Conservation (phyloP, 2,888 invertebrate species). For the Ommatoiulus sabulosus region DNA sequence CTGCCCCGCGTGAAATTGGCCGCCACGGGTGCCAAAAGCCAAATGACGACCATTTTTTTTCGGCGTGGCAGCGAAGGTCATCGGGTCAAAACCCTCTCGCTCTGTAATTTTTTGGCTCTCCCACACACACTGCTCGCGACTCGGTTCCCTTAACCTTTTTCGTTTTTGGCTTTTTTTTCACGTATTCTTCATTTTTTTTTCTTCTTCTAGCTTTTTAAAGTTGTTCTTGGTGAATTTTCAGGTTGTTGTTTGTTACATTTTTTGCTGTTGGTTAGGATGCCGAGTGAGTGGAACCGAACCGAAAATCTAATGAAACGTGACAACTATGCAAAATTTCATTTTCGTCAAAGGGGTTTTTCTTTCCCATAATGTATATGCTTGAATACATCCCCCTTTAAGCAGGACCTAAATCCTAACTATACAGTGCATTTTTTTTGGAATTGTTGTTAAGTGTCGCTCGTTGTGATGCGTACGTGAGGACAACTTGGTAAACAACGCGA, state of each 20-base stretch:
- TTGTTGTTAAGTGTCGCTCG: too few species aligned
- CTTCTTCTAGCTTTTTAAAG: neutral
- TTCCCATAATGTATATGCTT: neutral
- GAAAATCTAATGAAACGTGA: constrained; percentile 34
- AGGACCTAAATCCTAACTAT: too few species aligned
- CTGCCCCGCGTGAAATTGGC: constrained; percentile 34
- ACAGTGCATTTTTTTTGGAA: too few species aligned
- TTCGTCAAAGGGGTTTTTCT: constrained; percentile 10
- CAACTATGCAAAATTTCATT: constrained; percentile 34
- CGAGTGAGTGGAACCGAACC: constrained; percentile 4
- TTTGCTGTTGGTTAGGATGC: neutral
- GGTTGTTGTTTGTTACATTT: constrained; percentile 52
- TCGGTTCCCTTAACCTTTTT: constrained; percentile 12
- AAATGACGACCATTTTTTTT: constrained; percentile 33
- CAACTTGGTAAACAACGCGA: too few species aligned
- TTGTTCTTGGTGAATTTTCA: constrained; percentile 20
- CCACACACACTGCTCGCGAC: constrained; percentile 11
- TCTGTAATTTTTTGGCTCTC: neutral
- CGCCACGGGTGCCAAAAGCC: constrained; percentile 34
- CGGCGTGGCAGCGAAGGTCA: constrained; percentile 1
- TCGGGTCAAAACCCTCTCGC: constrained; percentile 13
- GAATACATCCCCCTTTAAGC: neutral
- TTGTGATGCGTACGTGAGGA: too few species aligned
- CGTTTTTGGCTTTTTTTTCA: constrained; percentile 18
- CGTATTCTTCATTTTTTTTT: too few species aligned